These are phyloP conservation scores for Acanthochromis polyacanthus DNA, from an alignment of 2,113 vertebrate species.

Conservation along the genomic window DNA sequence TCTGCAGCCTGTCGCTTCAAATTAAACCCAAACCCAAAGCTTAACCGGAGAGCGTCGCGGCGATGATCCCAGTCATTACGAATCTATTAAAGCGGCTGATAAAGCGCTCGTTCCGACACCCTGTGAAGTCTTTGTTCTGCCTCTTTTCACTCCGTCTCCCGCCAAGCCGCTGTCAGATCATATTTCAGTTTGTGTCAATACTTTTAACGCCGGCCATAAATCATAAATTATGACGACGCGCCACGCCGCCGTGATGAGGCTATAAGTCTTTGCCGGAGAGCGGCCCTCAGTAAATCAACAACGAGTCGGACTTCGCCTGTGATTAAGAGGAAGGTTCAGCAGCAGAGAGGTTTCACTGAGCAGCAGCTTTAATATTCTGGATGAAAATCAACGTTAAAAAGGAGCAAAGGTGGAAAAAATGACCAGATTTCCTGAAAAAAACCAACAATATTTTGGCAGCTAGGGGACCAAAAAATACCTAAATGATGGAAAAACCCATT, in stretches of 20 bases:
- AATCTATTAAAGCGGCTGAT: neutral
- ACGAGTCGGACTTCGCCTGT: slow-evolving; percentile 14
- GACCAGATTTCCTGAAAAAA: too few species aligned
- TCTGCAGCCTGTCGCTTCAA: neutral
- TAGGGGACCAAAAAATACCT: too few species aligned
- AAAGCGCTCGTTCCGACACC: too few species aligned
- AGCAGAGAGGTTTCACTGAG: too few species aligned
- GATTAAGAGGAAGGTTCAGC: slow-evolving; percentile 25
- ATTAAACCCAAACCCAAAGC: neutral
- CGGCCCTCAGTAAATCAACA: slow-evolving; percentile 45
- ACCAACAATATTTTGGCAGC: too few species aligned
- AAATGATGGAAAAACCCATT: too few species aligned
- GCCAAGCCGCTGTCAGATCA: neutral
- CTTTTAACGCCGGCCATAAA: slow-evolving; percentile 35
- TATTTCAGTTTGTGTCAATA: slow-evolving; percentile 52
- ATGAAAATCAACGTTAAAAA: too few species aligned
- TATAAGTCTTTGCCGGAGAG: slow-evolving; percentile 23
- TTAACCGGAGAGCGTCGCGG: neutral
- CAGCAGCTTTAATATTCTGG: too few species aligned
- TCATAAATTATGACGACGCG: slow-evolving; percentile 36
- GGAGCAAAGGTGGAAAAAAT: too few species aligned
- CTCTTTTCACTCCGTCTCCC: neutral
- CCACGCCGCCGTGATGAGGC: slow-evolving; percentile 23
- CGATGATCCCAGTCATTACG: too few species aligned
- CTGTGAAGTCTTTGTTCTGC: neutral